Conservation (phyloP, 2,113 vertebrate genomes). For the pig (Sus scrofa) region DNA sequence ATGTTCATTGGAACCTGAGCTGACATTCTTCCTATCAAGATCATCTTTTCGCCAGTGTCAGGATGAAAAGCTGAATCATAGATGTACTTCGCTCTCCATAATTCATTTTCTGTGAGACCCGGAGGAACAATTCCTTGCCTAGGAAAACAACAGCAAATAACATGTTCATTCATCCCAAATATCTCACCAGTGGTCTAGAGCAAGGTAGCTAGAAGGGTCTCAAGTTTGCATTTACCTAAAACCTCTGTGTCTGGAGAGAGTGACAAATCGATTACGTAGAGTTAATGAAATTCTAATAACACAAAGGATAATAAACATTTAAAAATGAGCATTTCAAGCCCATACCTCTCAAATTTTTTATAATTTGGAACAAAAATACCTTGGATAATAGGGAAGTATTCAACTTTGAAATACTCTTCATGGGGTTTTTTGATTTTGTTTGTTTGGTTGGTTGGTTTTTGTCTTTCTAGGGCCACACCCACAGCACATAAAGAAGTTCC, state of each 20-base stretch:
- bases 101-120: constrained; percentile 95
- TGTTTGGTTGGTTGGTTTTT: too few species aligned
- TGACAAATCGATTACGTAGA: fast-evolving
- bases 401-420: background rate
- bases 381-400: background rate
- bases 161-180: background rate
- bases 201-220: background rate
- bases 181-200: background rate
- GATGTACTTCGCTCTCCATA: constrained; percentile 97
- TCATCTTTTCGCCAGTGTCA: constrained; percentile 98
- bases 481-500: too few species aligned
- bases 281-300: background rate
- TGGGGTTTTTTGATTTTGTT: too few species aligned
- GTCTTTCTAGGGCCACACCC: too few species aligned
- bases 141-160: constrained; percentile 26
- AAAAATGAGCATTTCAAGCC: background rate
- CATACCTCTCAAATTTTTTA: background rate
- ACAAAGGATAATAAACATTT: background rate
- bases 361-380: background rate
- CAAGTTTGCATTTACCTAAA: too few species aligned
- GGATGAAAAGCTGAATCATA: constrained; percentile 99
- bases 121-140: constrained; percentile 94
- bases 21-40: constrained; percentile 98
- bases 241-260: background rate
- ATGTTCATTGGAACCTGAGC: constrained; percentile 99